Percentiles rank a stretch among this genome's conserved stretches.
These are phyloP conservation scores for Myotis pilosus DNA, from an alignment of 2,797 vertebrate genomes.

Conservation along the genomic window DNA sequence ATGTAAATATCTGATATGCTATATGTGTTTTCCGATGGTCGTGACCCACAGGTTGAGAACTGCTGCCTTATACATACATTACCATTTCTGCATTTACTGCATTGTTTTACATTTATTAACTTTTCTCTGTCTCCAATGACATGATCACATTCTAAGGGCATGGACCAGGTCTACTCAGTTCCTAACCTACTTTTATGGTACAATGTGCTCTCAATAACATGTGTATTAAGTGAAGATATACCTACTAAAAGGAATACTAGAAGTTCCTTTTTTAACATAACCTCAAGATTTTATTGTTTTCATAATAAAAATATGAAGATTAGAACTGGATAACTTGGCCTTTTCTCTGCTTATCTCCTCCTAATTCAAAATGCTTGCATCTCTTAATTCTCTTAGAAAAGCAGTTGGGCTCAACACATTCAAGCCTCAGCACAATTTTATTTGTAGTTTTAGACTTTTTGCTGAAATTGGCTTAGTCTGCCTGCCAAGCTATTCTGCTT, in stretches of 20 bases:
- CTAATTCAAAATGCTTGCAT: not conserved
- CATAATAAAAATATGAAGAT: not conserved
- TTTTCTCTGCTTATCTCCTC: not conserved
- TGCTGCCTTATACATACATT: not conserved
- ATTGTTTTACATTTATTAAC: not conserved
- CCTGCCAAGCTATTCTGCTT: not conserved
- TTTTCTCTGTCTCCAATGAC: not conserved
- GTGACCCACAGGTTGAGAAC: too few species aligned
- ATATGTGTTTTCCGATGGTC: too few species aligned
- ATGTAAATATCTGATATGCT: too few species aligned
- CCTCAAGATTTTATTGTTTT: not conserved
- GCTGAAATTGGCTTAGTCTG: not conserved
- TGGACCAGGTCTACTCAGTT: not conserved
- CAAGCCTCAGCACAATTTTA: not conserved
- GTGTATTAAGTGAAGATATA: not conserved
- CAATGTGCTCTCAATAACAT: not conserved
- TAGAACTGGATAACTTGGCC: not conserved
- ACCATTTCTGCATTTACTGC: not conserved
- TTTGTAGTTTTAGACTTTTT: not conserved
- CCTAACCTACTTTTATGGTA: not conserved
- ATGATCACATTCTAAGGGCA: not conserved
- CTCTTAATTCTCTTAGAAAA: not conserved
- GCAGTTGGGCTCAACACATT: not conserved
- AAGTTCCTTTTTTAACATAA: not conserved
- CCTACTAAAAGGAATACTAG: not conserved